Base-by-base conservation (phyloP, 1,140 invertebrate genomes). In the Lepidotrigona ventralis region DNA sequence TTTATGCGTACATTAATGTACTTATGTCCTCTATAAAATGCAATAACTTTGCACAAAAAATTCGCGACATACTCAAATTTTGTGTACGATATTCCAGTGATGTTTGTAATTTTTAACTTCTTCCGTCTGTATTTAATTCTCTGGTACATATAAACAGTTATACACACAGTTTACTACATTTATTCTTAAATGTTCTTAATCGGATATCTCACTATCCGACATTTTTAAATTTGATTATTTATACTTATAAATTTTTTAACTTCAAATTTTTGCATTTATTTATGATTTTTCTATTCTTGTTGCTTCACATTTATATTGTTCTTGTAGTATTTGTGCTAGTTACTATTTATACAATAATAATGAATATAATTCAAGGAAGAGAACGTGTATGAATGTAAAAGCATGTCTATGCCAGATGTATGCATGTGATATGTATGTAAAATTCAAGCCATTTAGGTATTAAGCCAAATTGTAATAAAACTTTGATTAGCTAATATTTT, bases 221-320 rank as follows among this genome's bases (percentile, higher is more conserved):
- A 26, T 71, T 3, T 70, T 78, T 12, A 82, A 58, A 58, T 69
- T 78, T 78, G 2, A 63, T 83, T 51, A 86, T 81, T 81, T 87
- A 78, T 68, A 73, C 54, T 68, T 51, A 73, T 60, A 70, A 69
- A 73, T 33, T 78, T 58, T 85, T 81, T 19, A 58, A 78, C 54
- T 63, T 84, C 60, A 68, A 23, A 60, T 66, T 70, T 87, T 79
- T 66, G 87, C 87, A 88, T 88, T 88, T 88, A 88, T 77, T 88
- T 86, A 77, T 88, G 70, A 74, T 77, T 58, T 46, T 72, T 78
- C 82, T 88, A 88, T 74, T 63, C 74, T 33, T 29, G 76, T 87
- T 85, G 84, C 56, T 81, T 75, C 66, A 78, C 29, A 66, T 66
- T 66, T 17, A 66, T 66, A 11, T 70, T 81, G 26, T 60, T 81